phyloP scores from a whole-genome alignment of 2,888 invertebrate genomes.

The Vesta saturnalis region DNA sequence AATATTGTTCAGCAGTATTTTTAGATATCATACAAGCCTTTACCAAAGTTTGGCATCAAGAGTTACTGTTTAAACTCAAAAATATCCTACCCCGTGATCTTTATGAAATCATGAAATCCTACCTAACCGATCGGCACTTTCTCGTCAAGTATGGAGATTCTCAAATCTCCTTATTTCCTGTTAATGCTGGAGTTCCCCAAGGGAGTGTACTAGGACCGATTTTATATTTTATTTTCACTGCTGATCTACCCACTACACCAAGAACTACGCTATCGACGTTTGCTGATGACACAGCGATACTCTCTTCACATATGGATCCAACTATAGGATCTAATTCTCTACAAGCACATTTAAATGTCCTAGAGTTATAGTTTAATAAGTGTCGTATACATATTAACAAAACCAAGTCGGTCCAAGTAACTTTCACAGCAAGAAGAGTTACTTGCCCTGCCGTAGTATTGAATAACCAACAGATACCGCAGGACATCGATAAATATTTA shows the following conservation, averaged over 20 bases:
- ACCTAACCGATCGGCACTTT: too few species aligned
- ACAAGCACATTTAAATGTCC: constrained; percentile 10
- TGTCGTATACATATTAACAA: background rate
- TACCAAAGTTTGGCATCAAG: background rate
- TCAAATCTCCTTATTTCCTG: constrained; percentile 10
- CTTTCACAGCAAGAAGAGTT: too few species aligned
- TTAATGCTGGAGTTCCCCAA: constrained; percentile 7
- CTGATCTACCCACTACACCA: constrained; percentile 35
- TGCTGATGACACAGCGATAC: too few species aligned
- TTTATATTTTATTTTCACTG: constrained; percentile 31
- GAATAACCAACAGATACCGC: constrained; percentile 8
- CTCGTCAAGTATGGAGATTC: too few species aligned
- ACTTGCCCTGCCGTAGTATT: background rate
- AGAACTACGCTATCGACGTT: too few species aligned
- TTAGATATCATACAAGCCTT: background rate
- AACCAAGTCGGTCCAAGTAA: constrained; percentile 9
- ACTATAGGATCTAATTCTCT: background rate
- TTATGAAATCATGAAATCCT: too few species aligned
- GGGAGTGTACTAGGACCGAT: constrained; percentile 13
- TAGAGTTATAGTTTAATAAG: constrained; percentile 1
- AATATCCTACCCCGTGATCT: background rate
- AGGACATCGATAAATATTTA: too few species aligned
- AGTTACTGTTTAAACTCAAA: background rate
- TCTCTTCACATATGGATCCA: too few species aligned
- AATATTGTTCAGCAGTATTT: background rate